A percentile compares a stretch with the other conserved stretches of the same genome.
Evolutionary conservation across 1,140 invertebrate species (phyloP).

Genomic region (Cataglyphis hispanica): DNA sequence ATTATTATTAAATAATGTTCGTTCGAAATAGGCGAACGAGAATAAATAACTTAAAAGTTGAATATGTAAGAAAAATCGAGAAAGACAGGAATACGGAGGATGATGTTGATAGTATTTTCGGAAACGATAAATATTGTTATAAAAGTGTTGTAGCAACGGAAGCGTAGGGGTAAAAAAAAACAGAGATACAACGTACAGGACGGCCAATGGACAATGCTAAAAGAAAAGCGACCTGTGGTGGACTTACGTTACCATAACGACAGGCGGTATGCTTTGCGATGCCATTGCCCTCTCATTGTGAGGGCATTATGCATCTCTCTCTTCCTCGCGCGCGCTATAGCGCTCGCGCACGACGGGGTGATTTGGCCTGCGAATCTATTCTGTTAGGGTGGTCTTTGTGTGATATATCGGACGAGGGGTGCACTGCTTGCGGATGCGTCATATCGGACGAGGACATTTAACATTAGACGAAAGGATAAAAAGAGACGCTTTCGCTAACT

Average conservation of each 20-base stretch:
- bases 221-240: constrained; percentile 64
- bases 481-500: background rate
- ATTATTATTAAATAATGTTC: too few species aligned
- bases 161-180: background rate
- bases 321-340: constrained; percentile 21
- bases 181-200: background rate
- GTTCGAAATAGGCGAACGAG: background rate
- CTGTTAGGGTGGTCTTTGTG: constrained; percentile 47
- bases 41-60: background rate
- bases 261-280: constrained; percentile 60
- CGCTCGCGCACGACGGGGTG: constrained; percentile 59
- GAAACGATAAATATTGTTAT: too few species aligned
- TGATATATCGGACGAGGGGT: constrained; percentile 51
- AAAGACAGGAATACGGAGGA: background rate
- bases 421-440: background rate
- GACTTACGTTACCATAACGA: constrained; percentile 78
- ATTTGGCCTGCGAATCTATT: constrained; percentile 46
- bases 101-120: background rate
- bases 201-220: constrained; percentile 43
- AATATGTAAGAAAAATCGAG: background rate
- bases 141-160: background rate
- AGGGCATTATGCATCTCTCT: constrained; percentile 69
- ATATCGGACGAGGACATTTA: background rate
- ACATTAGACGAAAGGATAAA: background rate
- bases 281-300: constrained; percentile 77